Evolutionary conservation across 2,888 invertebrate genomes (phyloP), one percentile per base, ranked within the genome.

Genomic region (Synergus umbraculus): DNA sequence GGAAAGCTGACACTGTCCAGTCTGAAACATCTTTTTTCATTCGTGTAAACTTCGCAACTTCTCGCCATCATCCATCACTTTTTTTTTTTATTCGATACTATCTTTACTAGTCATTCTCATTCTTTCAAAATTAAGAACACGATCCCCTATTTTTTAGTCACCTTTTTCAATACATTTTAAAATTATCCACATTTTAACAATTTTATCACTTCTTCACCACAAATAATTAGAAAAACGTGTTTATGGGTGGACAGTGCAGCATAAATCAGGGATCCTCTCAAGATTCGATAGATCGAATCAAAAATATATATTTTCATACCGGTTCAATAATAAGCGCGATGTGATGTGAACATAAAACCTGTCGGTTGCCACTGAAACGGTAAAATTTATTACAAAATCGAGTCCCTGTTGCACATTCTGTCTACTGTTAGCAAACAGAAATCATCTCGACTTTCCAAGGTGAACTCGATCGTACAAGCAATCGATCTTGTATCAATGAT

Each of bases 21-120:
- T 66, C 49, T 46, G 12, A 54, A 67, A 60, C 76, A 78, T 43
- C 58, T 80, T 78, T 76, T 58, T 76, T 67, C 66, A 60, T 76
- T 76, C 73, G 73, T 73, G 73, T 73, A 73, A 73, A 73, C 73
- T 73, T 73, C 73, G 73, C 49, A 73, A 73, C 73, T 73, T 73
- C 73, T 73, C 37, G 37, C 41, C 64, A 44, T 76, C 67, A 58
- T 78, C 44, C 60, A 49, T 66, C 58, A 78, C 73, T 80, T 78
- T 78, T 76, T 46, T 46, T 69, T 46, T 67, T 67, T 64, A 69
- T 44, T 78, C 46, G 22, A 41, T 43, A 76, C 43, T 18, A 76
- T 79, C 49, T 46, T 78, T 15, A 58, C 37, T 54, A 54, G 13
- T 58, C 22, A 60, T 66, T 67, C 54, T 66, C 41, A 78, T 63